These are phyloP conservation scores for Eretmocerus hayati DNA, from an alignment of 2,888 invertebrate genomes.

Conservation along the genomic window DNA sequence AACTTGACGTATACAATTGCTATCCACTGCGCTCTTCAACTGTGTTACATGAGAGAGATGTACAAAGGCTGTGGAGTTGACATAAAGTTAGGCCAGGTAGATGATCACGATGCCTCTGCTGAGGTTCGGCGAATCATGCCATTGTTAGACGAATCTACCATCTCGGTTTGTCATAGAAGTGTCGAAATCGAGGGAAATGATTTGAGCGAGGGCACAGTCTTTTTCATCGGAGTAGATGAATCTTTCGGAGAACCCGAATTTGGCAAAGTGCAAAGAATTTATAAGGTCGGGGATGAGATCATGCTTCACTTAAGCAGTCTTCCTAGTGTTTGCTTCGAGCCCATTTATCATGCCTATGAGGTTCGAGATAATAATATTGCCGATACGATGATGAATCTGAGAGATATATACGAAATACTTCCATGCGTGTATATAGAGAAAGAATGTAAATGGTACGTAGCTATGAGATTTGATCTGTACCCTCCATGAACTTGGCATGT, in stretches of 20 bases:
- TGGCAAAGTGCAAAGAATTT: background rate
- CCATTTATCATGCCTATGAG: background rate
- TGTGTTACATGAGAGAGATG: background rate
- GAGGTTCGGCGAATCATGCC: background rate
- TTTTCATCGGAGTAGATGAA: background rate
- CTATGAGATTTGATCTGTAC: background rate
- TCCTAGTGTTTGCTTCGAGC: background rate
- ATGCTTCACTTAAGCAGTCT: background rate
- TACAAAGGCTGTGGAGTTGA: background rate
- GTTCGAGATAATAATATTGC: background rate
- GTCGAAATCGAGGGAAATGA: background rate
- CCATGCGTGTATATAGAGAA: background rate
- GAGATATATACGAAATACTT: background rate
- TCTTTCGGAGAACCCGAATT: background rate
- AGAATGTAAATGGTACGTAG: background rate
- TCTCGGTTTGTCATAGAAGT: background rate
- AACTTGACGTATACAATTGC: background rate
- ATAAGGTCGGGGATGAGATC: background rate
- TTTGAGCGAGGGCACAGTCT: background rate
- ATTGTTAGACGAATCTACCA: background rate
- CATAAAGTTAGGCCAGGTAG: background rate
- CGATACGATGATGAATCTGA: slow-evolving; percentile 14
- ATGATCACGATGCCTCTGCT: background rate
- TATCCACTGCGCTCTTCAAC: background rate
- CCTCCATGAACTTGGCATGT: no score